phyloP scores from a whole-genome alignment of 2,113 vertebrate species.

The Isurus oxyrinchus region DNA sequence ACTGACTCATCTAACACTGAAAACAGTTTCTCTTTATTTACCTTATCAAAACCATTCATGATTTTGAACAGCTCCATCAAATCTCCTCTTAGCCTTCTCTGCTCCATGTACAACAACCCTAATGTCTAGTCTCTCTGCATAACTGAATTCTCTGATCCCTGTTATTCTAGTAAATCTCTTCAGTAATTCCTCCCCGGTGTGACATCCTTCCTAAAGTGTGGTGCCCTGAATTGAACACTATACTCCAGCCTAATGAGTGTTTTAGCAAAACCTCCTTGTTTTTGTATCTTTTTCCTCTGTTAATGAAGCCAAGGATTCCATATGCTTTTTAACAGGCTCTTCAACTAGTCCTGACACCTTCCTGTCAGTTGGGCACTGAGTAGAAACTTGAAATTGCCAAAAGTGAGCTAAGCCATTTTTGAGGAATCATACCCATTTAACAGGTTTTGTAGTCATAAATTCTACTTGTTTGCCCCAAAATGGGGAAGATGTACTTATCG shows the following conservation, averaged over 20 bases:
- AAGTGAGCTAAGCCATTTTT: background rate
- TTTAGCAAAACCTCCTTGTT: background rate
- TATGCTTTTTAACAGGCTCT: background rate
- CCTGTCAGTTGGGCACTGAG: background rate
- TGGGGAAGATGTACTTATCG: background rate
- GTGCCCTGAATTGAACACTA: background rate
- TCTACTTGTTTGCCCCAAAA: background rate
- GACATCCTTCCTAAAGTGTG: background rate
- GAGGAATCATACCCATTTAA: background rate
- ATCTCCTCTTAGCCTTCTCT: background rate
- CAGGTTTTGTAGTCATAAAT: background rate
- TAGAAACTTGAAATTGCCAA: background rate
- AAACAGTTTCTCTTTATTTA: background rate
- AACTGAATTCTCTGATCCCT: background rate
- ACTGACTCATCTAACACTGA: background rate
- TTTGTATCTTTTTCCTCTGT: background rate
- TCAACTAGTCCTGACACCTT: background rate
- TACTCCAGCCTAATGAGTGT: background rate
- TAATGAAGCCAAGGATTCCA: background rate
- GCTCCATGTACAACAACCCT: background rate
- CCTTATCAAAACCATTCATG: background rate
- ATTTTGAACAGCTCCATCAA: background rate
- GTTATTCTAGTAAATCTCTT: background rate
- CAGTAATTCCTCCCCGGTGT: background rate
- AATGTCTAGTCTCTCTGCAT: background rate